phyloP scores from a whole-genome alignment of 2,113 vertebrate genomes.

The Perccottus glenii region DNA sequence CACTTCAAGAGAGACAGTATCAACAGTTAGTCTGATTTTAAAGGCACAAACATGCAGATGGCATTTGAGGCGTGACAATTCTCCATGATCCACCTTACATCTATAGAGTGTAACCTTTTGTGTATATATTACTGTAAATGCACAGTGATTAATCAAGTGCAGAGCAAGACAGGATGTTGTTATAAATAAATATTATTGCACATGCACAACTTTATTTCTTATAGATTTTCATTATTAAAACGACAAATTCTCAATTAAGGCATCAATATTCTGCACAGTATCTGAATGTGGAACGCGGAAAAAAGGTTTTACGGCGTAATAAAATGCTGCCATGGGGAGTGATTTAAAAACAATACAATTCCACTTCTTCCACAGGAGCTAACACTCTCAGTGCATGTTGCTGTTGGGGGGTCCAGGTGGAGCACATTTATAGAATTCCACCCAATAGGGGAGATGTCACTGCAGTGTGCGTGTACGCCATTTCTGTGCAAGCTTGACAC shows the following conservation, averaged over 20 bases:
- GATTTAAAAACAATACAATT: conserved; percentile 4
- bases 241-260: neutral
- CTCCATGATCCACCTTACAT: neutral
- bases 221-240: conserved; percentile 5
- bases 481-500: conserved; percentile 25
- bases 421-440: conserved; percentile 57
- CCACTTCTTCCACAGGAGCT: neutral
- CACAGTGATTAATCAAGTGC: neutral
- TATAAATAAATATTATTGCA: conserved; percentile 1
- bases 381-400: conserved; percentile 3
- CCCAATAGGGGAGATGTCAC: conserved; percentile 56
- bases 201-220: neutral
- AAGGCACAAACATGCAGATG: conserved; percentile 17
- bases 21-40: neutral
- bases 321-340: conserved; percentile 1
- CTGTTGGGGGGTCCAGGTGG: conserved; percentile 59
- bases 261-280: neutral
- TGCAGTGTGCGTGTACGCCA: conserved; percentile 37
- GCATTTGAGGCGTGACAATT: conserved; percentile 11
- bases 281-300: neutral
- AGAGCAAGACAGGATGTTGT: neutral
- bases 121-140: neutral
- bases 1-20: conserved; percentile 17
- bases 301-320: neutral
- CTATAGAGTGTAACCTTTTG: neutral